Base-by-base conservation (phyloP, 2,888 invertebrate species). In the Serripes groenlandicus region DNA sequence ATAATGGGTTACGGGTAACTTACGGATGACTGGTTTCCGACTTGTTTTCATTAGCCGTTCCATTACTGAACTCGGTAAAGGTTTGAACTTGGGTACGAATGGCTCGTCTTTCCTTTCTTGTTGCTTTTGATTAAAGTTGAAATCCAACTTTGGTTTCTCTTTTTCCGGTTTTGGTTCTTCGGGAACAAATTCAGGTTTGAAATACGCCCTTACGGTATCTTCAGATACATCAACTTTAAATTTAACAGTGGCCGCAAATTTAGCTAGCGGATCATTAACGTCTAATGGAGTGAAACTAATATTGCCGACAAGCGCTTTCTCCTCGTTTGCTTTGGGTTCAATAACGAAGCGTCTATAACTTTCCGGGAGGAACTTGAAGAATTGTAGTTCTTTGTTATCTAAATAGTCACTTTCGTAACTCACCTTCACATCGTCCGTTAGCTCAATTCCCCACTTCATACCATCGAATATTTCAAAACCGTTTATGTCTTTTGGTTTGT, bases 301-400 rank as follows among this genome's bases (percentile, higher is more conserved):
- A 72, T 87, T 78, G 42, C 90, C 93, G 0, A 82, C 83, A n/a
- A 92, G 77, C 18, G 85, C 82, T 34, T 88, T 75, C 68, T 90
- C 90, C 30, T 91, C 90, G 32, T 88, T 88, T 1, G 86, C 88
- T 75, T 85, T 87, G 0, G 94, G 94, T 81, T 92, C 92, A 28
- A 94, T 88, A n/a, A 85, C 83, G 85, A 93, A 93, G 34, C 90
- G 83, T 60, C 92, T 87, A 86, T 92, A 93, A 75, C 92, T 92
- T 64, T 93, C 93, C 11, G 89, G 90, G 35, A 94, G 83, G 69
- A 90, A 83, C 62, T 90, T 89, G 77, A 91, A 92, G 78, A 88
- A 92, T 72, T 89, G 88, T 35, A 92, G 81, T 52, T 91, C 88
- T 58, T 85, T 87, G 75, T 91, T 91, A 52, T 91, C 90, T 37